Evolutionary conservation across 2,888 invertebrate species (phyloP), one percentile per base, ranked within the genome.

Genomic region (Apantesis nais): DNA sequence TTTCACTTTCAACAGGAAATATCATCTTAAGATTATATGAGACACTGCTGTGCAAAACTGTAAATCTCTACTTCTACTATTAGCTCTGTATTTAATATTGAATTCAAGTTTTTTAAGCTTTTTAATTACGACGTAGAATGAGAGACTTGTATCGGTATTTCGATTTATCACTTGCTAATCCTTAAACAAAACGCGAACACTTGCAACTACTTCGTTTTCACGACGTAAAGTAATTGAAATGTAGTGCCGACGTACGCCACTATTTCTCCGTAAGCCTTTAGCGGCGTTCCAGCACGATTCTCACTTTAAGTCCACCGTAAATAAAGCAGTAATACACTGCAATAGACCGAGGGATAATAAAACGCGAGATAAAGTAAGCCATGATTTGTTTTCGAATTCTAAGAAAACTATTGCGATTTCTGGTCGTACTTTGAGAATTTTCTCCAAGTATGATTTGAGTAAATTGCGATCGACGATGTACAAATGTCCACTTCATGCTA

Each of bases 261-360:
- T 83, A 80, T 78, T 78, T 82, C 74, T 79, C 81, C 70, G 64
- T 75, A 80, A 85, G 82, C 79, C 85, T 81, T 72, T 68, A 77
- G 78, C 67, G 80, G 74, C 76, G 74, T 81, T 79, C 77, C 76
- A 81, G 83, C 84, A 83, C 86, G 82, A 84, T 77, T 77, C 78
- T 78, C 75, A 79, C 75, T 71, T 79, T 80, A 82, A 86, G 79
- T 81, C 82, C 78, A 78, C 79, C 77, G 82, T 86, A 84, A 88
- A 85, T 88, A 87, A 86, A 77, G 68, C 70, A 62, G 62, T 66
- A 55, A 80, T 82, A 80, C 80, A 78, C 81, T 79, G 64, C 64
- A 62, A 31, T 31, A 68, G 48, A 68, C 75, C 60, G 19, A 69
- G 29, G 60, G 64, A 67, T 69, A 66, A 68, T 58, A 41, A 29